A percentile compares a stretch with the other conserved stretches of the same genome.
Evolutionary conservation across 2,888 invertebrate species (phyloP).

Genomic region (Melanargia galathea): DNA sequence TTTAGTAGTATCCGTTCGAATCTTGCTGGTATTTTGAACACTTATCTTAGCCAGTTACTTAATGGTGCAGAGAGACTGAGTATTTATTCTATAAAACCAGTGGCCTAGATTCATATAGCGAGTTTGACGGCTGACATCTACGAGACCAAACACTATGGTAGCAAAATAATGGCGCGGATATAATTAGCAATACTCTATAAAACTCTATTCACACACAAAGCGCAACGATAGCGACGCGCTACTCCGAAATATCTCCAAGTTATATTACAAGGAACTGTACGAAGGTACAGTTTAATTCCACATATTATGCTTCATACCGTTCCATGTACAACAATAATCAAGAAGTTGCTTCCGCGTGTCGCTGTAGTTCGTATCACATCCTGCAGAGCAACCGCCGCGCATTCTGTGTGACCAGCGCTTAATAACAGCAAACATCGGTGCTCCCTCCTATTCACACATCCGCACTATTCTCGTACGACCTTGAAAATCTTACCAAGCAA

Average conservation of each 20-base stretch:
- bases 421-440: conserved; percentile 62
- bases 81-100: conserved; percentile 14
- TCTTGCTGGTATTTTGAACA: neutral
- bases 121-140: conserved; percentile 56
- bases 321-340: too few species aligned
- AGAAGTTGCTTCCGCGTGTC: too few species aligned
- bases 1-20: neutral
- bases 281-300: too few species aligned
- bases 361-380: too few species aligned
- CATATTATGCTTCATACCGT: too few species aligned
- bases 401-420: conserved; percentile 21
- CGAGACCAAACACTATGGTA: conserved; percentile 47
- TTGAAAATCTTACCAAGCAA: conserved; percentile 61
- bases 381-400: neutral
- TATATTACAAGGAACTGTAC: too few species aligned
- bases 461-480: conserved; percentile 67
- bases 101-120: conserved; percentile 17
- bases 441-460: conserved; percentile 58
- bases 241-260: neutral
- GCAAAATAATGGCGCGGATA: conserved; percentile 53
- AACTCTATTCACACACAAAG: neutral
- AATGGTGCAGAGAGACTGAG: conserved; percentile 3
- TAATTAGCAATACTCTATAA: conserved; percentile 57
- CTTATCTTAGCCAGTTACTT: neutral
- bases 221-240: neutral